Percentiles rank a stretch among this genome's conserved stretches.
Conservation (phyloP, 1,140 invertebrate species). For the Drepana arcuata region DNA sequence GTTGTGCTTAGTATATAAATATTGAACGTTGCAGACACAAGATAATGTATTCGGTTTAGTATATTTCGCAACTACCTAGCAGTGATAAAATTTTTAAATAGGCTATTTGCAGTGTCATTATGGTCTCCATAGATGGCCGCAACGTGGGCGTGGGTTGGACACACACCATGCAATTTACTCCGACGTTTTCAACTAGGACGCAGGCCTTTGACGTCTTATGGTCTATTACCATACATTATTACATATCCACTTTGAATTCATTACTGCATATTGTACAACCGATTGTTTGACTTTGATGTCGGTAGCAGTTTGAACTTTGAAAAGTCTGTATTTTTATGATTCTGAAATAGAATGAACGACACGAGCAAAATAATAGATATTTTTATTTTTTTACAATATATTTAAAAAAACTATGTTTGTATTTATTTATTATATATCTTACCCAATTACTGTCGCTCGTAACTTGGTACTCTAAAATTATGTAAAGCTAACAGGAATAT, state of each 20-base stretch:
- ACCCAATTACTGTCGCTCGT: too few species aligned
- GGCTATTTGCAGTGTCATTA: constrained; percentile 19
- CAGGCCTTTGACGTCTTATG: constrained; percentile 9
- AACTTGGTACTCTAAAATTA: too few species aligned
- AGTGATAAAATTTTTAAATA: constrained; percentile 17
- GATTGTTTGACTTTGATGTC: background rate
- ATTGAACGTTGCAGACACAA: too few species aligned
- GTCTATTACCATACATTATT: background rate
- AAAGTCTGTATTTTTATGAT: too few species aligned
- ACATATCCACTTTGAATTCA: background rate
- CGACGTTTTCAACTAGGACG: constrained; percentile 15
- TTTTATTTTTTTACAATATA: background rate
- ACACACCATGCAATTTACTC: constrained; percentile 40
- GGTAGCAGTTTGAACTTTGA: background rate
- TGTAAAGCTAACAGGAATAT: background rate
- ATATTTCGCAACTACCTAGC: too few species aligned
- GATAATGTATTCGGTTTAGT: too few species aligned
- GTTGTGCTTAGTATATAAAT: too few species aligned
- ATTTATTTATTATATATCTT: too few species aligned
- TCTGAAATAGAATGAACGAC: too few species aligned
- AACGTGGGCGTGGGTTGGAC: constrained; percentile 25
- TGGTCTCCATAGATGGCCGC: constrained; percentile 14
- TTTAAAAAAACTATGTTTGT: background rate
- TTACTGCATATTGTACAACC: background rate
- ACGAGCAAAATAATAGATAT: too few species aligned